Evolutionary conservation across 2,797 vertebrate genomes (phyloP).

Genomic region (Pipistrellus nathusii): DNA sequence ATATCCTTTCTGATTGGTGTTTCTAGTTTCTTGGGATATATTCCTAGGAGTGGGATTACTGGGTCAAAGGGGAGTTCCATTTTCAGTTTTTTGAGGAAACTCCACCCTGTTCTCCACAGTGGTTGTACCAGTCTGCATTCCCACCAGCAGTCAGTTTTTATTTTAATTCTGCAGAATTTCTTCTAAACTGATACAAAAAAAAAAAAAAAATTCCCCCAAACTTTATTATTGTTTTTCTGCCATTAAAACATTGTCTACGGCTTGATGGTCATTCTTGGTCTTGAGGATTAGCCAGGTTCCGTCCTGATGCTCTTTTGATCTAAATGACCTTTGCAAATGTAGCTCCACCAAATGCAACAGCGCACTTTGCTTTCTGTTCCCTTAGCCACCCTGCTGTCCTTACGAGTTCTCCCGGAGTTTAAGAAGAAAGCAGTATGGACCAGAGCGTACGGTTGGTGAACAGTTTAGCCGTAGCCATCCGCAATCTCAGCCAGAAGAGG

Average conservation of each 20-base stretch:
- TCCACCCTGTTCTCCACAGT: too few relatives aligned
- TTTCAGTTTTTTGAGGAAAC: too few relatives aligned
- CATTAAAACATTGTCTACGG: constrained; percentile 40
- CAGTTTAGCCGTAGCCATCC: background rate
- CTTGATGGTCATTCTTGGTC: constrained; percentile 13
- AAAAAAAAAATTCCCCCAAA: background rate
- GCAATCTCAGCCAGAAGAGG: constrained; percentile 18
- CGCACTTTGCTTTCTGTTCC: constrained; percentile 71
- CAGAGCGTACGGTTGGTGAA: constrained; percentile 95
- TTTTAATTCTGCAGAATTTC: constrained; percentile 39
- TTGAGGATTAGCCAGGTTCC: constrained; percentile 24
- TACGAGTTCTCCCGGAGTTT: constrained; percentile 92
- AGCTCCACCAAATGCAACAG: background rate
- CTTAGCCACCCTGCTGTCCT: constrained; percentile 91
- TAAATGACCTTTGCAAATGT: constrained; percentile 2
- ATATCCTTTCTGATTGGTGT: too few relatives aligned
- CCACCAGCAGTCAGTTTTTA: background rate
- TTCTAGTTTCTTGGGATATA: too few relatives aligned
- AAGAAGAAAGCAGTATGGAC: constrained; percentile 97
- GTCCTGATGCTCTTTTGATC: constrained; percentile 24
- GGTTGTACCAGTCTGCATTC: too few relatives aligned
- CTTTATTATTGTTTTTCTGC: constrained; percentile 6
- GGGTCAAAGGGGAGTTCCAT: too few relatives aligned
- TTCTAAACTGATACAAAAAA: background rate
- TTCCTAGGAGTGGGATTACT: too few relatives aligned